Base-by-base conservation (phyloP, 2,113 vertebrate genomes). In the Nibea albiflora region DNA sequence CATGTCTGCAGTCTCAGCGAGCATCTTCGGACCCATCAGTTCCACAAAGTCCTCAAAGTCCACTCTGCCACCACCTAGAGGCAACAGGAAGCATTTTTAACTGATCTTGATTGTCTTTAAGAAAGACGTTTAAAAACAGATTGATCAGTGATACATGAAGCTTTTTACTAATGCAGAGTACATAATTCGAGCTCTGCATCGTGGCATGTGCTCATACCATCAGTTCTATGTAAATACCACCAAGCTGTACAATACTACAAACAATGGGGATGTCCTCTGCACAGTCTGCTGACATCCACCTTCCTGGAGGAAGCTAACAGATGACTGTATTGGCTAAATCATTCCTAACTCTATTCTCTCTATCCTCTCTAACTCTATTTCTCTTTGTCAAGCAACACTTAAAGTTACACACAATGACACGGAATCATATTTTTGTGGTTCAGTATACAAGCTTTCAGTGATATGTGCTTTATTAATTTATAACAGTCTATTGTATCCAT, bases 11-110 rank as follows among this genome's bases (percentile, higher is more conserved):
- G 98, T 99, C 91, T 99, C 98, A 0, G 97, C 98, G 46, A 99
- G 91, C 96, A 99, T 96, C 90, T 99, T 99, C 49, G 98, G 98
- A 46, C 97, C 98, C 97, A 99, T 99, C 82, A 99, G 93, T 70
- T 99, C 97, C 89, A 99, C 97, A 10, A 99, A 99, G 85, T 99
- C 98, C 4, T 99, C 98, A 78, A 99, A 98, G 90, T 99, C 97
- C 83, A 99, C 97, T 92, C 96, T 96, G 70, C 98, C 98, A 0
- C 98, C 98, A 19, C 96, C 98, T 99, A 31, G 31, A 83, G 50
- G 66, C 35, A 8, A 39, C 35, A 4, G 20, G 52, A 78, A 16
- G 42, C 19, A 35, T 2, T 3, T 20, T 39, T 12, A 39, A 46
- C 15, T 22, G 1, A 54, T 54, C 17, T 35, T 66, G 35, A 53